phyloP scores from a whole-genome alignment of 1,140 invertebrate genomes.

The Drosophila arizonae region DNA sequence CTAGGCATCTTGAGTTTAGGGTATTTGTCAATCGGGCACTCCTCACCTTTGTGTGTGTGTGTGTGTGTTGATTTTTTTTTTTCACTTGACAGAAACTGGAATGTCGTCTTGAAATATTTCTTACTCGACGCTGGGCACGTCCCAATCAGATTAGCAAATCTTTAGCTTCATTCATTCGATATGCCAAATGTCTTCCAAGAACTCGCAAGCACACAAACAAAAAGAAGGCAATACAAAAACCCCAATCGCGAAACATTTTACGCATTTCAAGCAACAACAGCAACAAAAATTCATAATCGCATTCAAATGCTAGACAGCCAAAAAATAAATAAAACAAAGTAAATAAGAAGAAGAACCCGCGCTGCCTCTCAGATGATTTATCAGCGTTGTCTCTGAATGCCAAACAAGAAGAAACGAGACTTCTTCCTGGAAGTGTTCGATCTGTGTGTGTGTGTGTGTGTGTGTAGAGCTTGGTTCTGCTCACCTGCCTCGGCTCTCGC shows the following conservation, averaged over 20 bases:
- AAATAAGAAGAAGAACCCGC: conserved; percentile 26
- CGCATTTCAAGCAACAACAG: conserved; percentile 47
- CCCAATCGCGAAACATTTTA: conserved; percentile 41
- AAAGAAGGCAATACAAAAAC: conserved; percentile 25
- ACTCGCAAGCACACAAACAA: conserved; percentile 10
- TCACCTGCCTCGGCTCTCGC: conserved; percentile 46
- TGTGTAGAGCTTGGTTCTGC: conserved; percentile 14
- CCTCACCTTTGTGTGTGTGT: neutral
- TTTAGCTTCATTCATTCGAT: conserved; percentile 31
- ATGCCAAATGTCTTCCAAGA: conserved; percentile 57
- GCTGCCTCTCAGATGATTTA: conserved; percentile 68
- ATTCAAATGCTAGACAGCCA: conserved; percentile 66
- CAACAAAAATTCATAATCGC: conserved; percentile 17
- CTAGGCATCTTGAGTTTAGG: neutral
- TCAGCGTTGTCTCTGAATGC: conserved; percentile 39
- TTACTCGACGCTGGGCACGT: conserved; percentile 25
- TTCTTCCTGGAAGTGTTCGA: conserved; percentile 73
- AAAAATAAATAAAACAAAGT: conserved; percentile 31
- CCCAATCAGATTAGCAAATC: conserved; percentile 33
- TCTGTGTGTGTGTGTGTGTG: neutral
- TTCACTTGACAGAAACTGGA: neutral
- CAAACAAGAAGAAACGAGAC: conserved; percentile 50
- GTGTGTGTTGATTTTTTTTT: neutral
- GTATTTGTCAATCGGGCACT: neutral
- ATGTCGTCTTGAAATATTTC: conserved; percentile 1